These are phyloP conservation scores for Pelvicachromis taeniatus DNA, from an alignment of 2,113 vertebrate genomes.

Conservation along the genomic window DNA sequence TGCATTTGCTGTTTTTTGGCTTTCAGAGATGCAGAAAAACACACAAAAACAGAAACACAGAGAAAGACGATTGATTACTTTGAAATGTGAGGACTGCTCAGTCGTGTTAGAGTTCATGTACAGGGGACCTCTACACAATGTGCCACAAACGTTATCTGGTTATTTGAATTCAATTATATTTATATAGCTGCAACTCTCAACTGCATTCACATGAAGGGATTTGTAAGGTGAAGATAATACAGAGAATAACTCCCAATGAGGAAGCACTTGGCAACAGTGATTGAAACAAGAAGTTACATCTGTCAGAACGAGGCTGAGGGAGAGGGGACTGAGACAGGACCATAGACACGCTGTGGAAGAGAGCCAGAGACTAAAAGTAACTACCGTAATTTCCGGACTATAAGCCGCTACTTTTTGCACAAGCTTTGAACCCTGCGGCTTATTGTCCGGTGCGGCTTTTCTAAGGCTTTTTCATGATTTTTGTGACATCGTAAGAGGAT, in stretches of 20 bases:
- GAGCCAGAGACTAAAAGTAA: not conserved
- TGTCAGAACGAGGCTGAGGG: not conserved
- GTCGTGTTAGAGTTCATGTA: not conserved
- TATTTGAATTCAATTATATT: not conserved
- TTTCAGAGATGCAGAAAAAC: not conserved
- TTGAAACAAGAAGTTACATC: not conserved
- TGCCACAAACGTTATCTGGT: not conserved
- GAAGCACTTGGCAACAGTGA: not conserved
- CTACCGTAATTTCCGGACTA: too few species aligned
- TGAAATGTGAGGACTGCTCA: not conserved
- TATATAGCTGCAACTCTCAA: not conserved
- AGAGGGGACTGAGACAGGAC: not conserved
- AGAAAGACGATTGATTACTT: not conserved
- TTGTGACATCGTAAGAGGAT: too few species aligned
- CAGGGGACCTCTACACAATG: not conserved
- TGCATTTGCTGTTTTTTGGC: not conserved
- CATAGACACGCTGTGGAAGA: not conserved
- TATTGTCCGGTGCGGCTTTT: too few species aligned
- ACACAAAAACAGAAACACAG: not conserved
- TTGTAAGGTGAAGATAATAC: accelerated
- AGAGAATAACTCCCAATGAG: not conserved
- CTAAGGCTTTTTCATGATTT: too few species aligned
- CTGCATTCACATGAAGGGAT: not conserved
- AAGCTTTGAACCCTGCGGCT: too few species aligned
- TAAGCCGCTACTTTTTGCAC: too few species aligned